phyloP scores from a whole-genome alignment of 2,113 vertebrate genomes.

The Callipepla californica region DNA sequence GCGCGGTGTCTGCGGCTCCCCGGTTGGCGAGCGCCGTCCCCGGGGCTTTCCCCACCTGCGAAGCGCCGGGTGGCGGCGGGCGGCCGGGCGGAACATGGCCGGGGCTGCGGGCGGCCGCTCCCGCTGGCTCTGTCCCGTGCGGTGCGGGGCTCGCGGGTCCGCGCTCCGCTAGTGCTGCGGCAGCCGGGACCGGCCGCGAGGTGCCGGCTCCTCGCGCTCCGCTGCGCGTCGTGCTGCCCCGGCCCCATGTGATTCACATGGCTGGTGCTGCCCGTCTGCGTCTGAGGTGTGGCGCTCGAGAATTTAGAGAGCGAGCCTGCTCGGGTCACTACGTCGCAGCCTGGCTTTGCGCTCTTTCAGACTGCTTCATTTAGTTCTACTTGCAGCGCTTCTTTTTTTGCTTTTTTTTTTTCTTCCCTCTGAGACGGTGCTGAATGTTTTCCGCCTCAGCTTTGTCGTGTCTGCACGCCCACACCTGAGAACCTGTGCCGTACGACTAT shows the following conservation, averaged over 20 bases:
- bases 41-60: neutral
- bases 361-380: neutral
- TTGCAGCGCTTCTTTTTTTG: neutral
- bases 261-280: neutral
- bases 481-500: neutral
- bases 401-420: neutral
- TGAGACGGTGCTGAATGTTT: neutral
- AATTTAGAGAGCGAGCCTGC: neutral
- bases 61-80: neutral
- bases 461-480: neutral
- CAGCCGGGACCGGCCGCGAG: neutral
- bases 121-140: neutral
- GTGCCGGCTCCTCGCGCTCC: neutral
- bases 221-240: neutral
- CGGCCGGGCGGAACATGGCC: neutral
- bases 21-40: neutral
- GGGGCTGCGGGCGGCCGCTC: neutral
- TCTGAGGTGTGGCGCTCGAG: neutral
- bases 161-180: neutral
- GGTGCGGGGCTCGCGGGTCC: neutral
- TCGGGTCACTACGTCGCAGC: neutral
- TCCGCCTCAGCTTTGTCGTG: accelerated
- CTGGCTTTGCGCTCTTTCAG: neutral
- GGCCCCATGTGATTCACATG: neutral
- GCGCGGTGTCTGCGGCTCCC: neutral